Evolutionary conservation across 2,797 vertebrate genomes (phyloP), one percentile per base, ranked within the genome.

Genomic region (Spinus pinus): DNA sequence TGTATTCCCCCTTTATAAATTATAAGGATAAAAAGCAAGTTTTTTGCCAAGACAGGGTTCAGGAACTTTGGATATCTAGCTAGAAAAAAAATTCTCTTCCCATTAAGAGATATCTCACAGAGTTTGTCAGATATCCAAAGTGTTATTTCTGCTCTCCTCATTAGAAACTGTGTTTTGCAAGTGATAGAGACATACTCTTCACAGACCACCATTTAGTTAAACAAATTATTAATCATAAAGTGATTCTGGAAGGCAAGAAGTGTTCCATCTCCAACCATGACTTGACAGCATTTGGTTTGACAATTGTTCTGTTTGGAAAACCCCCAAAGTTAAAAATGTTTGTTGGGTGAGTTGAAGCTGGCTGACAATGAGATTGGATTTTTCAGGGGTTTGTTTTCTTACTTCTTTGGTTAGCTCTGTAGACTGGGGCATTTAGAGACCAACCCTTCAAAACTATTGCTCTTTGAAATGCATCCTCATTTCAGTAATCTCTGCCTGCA

Each of bases 81-180:
- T 67, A 81, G 47, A 72, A 88, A 95, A 86, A 67, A 85, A 2
- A 9, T 66, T 91, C 67, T 86, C 78, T 92, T 70, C 21, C 71
- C 60, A 73, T 80, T 80, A 93, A 57, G 54, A 66, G 60, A 53
- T 86, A 88, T 60, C 56, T 84, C 51, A 66, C 47, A 80, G 78
- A 88, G 54, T 89, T 73, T 90, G 96, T 92, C 95, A 96, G 74
- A 81, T 56, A 86, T 89, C 93, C 93, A 90, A 80, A 74, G 39
- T 37, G 42, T 21, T 77, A 46, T 67, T 90, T 81, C 73, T 83
- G 11, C 71, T 87, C 79, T 88, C 74, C 90, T 88, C 86, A 87
- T 81, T 86, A 93, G 57, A 70, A 93, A 69, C 28, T 4, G 22
- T 49, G 28, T 58, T 94, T 94, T 73, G 37, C 50, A 80, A 93